Evolutionary conservation across 2,113 vertebrate species (phyloP).

Genomic region (Leucosticte australis): DNA sequence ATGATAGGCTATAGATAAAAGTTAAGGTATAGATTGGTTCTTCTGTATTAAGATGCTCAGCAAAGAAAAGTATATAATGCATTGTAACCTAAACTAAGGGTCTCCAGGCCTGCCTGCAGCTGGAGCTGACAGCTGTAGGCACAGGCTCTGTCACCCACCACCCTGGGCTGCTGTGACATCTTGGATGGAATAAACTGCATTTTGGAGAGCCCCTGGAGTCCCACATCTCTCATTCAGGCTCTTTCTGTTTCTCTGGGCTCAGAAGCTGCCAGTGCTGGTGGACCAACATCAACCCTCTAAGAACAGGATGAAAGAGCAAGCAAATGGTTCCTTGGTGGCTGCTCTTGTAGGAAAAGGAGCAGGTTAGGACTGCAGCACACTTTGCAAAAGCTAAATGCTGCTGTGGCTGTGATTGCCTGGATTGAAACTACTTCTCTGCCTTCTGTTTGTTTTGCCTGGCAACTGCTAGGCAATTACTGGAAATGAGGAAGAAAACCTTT

Average conservation of each 20-base stretch:
- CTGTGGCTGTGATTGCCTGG: neutral
- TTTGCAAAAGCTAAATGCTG: neutral
- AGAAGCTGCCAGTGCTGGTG: accelerated
- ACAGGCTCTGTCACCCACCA: neutral
- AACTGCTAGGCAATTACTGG: neutral
- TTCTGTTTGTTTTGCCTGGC: neutral
- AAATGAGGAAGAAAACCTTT: neutral
- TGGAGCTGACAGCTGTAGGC: neutral
- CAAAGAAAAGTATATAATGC: neutral
- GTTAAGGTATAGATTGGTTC: neutral
- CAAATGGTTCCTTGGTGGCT: neutral
- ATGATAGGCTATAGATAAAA: neutral
- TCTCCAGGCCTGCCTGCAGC: neutral
- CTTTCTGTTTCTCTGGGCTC: neutral
- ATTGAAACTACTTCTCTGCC: neutral
- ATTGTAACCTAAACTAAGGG: neutral
- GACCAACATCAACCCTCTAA: neutral
- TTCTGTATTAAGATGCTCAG: neutral
- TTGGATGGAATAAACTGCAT: neutral
- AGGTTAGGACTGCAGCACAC: neutral
- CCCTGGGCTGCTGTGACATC: neutral
- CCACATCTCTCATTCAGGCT: neutral
- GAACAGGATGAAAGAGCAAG: neutral
- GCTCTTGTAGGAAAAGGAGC: neutral
- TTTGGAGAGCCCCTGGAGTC: neutral